These are phyloP conservation scores for Caenorhabditis sp. DNA, from an alignment of 2,888 invertebrate species.

Conservation along the genomic window DNA sequence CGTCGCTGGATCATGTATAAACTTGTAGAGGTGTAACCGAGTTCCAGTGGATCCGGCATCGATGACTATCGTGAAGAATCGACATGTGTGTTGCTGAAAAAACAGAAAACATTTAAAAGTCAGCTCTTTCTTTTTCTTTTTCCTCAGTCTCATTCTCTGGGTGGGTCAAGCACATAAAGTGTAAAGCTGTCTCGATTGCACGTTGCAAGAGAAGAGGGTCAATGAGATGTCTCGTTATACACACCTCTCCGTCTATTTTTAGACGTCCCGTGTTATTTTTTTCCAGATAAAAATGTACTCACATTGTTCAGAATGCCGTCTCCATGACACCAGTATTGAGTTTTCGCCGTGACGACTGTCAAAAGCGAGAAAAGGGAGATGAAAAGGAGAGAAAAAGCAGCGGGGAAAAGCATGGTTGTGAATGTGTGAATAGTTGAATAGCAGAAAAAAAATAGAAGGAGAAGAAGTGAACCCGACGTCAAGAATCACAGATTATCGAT, in stretches of 20 bases:
- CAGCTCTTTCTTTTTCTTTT: background rate
- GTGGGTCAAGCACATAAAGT: conserved; percentile 24
- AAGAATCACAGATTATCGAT: conserved; percentile 42
- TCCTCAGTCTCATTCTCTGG: background rate
- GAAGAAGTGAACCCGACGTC: conserved; percentile 11
- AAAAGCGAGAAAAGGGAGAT: conserved; percentile 23
- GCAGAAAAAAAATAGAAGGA: conserved; percentile 3
- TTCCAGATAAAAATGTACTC: conserved; percentile 32
- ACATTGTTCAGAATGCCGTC: conserved; percentile 62
- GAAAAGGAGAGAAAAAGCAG: conserved; percentile 14
- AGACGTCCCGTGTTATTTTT: background rate
- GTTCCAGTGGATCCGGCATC: conserved; percentile 83
- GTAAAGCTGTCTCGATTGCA: conserved; percentile 12
- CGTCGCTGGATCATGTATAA: conserved; percentile 60
- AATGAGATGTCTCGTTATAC: background rate
- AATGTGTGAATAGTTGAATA: conserved; percentile 17
- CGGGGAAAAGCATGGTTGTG: conserved; percentile 31
- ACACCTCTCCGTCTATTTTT: conserved; percentile 16
- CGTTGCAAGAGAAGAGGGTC: conserved; percentile 14
- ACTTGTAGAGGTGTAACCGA: conserved; percentile 82
- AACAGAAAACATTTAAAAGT: too few species aligned
- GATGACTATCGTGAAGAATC: conserved; percentile 82
- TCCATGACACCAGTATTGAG: conserved; percentile 63
- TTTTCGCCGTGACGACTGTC: conserved; percentile 31
- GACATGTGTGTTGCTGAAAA: conserved; percentile 71